Evolutionary conservation across 2,797 vertebrate genomes (phyloP), one percentile per base, ranked within the genome.

Genomic region (Coranthus polyacanthus): DNA sequence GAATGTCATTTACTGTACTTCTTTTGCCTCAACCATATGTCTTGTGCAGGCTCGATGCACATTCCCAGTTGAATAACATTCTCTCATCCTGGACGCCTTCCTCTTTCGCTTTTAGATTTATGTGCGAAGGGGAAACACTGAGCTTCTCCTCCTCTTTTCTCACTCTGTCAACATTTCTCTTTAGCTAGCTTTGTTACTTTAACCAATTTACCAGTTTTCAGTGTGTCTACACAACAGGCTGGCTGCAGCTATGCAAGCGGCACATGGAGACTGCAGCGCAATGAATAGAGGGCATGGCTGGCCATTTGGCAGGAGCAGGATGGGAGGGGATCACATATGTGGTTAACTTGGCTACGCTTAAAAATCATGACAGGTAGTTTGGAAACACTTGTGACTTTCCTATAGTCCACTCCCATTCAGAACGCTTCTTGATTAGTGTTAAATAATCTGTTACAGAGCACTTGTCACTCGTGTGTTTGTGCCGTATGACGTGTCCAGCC

Each of bases 211-310:
- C 54, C 63, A 58, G n/a, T 26, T 83, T 46, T 58, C 58, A 50
- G 51, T 73, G 55, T 62, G 51, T 83, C 79, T 59, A 56, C 49
- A 58, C 72, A 82, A 69, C 76, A 75, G 64, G 69, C 83, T 88
- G 82, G 85, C 88, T 86, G 75, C 70, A 26, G 68, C 75, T 37
- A 10, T 44, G 8, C n/a, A 42, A 78, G 63, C 34, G 54, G 75
- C 79, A 66, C 56, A 54, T 50, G 57, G 74, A 72, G 72, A 75
- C 82, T 57, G 82, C 59, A 13, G 68, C 57, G 85, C 88, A 88
- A 91, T 91, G 86, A 86, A 88, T 86, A 79, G 79, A 78, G 78
- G 81, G 75, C 82, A 87, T 65, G 70, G 74, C 73, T 77, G 15
- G 82, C 73, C 74, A 58, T 84, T 87, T 92, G 88, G 87, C 84